These are phyloP conservation scores for Caenorhabditis plicata DNA, from an alignment of 2,888 invertebrate species.

Conservation along the genomic window DNA sequence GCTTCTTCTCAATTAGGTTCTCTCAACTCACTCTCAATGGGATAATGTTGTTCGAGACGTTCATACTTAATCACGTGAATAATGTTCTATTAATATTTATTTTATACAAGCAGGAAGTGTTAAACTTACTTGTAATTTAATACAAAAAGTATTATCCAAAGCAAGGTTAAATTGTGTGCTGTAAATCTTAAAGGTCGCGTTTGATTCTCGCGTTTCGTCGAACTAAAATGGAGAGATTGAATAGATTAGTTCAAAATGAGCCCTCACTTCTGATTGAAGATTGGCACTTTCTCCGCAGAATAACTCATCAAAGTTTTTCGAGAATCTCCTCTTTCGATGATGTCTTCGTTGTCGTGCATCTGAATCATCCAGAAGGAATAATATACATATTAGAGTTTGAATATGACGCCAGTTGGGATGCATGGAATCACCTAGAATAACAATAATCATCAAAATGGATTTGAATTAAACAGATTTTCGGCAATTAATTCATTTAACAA, in stretches of 20 bases:
- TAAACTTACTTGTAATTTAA: slow-evolving; percentile 14
- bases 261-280: slow-evolving; percentile 17
- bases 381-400: too few relatives aligned
- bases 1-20: neutral
- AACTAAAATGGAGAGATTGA: slow-evolving; percentile 8
- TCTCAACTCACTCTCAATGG: slow-evolving; percentile 20
- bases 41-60: slow-evolving; percentile 27
- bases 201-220: slow-evolving; percentile 24
- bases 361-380: too few relatives aligned
- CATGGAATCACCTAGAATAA: too few relatives aligned
- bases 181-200: slow-evolving; percentile 17
- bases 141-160: slow-evolving; percentile 29
- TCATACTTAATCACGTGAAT: slow-evolving; percentile 31
- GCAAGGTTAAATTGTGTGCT: slow-evolving; percentile 29
- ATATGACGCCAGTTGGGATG: too few relatives aligned
- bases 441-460: too few relatives aligned
- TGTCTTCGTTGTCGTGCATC: slow-evolving; percentile 7
- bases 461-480: too few relatives aligned
- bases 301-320: slow-evolving; percentile 18
- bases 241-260: neutral
- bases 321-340: slow-evolving; percentile 19
- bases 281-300: slow-evolving; percentile 33
- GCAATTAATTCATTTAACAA: too few relatives aligned
- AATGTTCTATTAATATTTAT: slow-evolving; percentile 11
- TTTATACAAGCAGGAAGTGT: neutral